These are phyloP conservation scores for Tenthredo distinguenda DNA, from an alignment of 2,888 invertebrate species.

Conservation along the genomic window DNA sequence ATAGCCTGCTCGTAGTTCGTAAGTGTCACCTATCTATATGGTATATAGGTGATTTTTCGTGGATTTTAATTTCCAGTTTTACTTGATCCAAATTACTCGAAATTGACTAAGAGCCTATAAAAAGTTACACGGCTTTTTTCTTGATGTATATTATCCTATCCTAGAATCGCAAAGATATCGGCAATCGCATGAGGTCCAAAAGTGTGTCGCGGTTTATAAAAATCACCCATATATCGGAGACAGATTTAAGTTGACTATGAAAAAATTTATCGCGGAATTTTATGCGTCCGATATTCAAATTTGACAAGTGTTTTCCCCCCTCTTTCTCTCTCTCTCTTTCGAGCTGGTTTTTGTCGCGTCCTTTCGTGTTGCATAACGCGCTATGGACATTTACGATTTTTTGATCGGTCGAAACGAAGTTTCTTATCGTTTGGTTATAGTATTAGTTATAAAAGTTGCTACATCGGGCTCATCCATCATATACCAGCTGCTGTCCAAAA, in stretches of 20 bases:
- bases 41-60: not conserved
- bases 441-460: slow-evolving; percentile 9
- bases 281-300: slow-evolving; percentile 50
- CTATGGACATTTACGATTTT: slow-evolving; percentile 22
- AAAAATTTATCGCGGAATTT: slow-evolving; percentile 44
- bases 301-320: slow-evolving; percentile 39
- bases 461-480: slow-evolving; percentile 39
- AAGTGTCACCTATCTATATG: not conserved
- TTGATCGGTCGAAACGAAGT: not conserved
- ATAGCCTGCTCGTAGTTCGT: not conserved
- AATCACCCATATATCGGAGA: not conserved
- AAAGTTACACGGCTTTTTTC: not conserved
- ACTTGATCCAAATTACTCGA: not conserved
- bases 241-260: not conserved
- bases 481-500: not conserved
- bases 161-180: not conserved
- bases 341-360: not conserved
- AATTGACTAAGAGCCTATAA: not conserved
- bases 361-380: slow-evolving; percentile 16
- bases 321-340: not conserved
- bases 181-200: not conserved
- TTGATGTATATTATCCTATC: not conserved
- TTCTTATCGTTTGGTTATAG: slow-evolving; percentile 1
- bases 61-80: not conserved
- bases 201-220: not conserved